Percentiles rank a stretch among this genome's conserved stretches.
Conservation (phyloP, 2,888 invertebrate species). For the Elmis aenea region DNA sequence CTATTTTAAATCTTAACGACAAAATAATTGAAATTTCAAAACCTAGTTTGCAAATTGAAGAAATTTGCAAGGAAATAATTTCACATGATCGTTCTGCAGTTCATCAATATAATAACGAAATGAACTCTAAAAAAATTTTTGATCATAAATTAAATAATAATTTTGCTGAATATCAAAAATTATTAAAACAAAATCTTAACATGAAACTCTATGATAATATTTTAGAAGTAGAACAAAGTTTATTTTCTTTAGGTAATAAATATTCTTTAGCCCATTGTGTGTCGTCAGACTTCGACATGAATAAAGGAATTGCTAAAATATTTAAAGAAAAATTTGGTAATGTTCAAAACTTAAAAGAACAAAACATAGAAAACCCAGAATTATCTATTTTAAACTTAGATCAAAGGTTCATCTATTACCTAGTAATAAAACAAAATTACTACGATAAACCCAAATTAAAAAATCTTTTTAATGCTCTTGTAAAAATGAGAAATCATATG, state of each 20-base stretch:
- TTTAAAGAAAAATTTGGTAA: no score
- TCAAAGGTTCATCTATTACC: constrained; percentile 7
- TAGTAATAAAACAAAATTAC: constrained; percentile 16
- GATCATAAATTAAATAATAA: no score
- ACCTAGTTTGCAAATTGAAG: no score
- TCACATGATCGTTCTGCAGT: no score
- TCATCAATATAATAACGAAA: no score
- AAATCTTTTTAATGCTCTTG: constrained; percentile 21
- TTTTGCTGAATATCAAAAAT: no score
- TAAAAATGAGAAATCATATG: constrained; percentile 7
- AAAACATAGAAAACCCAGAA: neutral
- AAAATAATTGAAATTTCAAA: neutral
- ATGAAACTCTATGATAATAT: no score
- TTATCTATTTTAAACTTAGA: constrained; percentile 8
- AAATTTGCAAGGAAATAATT: no score
- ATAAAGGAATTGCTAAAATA: constrained; percentile 1
- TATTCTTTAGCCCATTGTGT: constrained; percentile 4
- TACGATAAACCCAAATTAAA: constrained; percentile 24
- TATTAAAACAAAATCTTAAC: no score
- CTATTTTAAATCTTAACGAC: neutral
- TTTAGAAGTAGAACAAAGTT: no score
- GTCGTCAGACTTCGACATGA: constrained; percentile 2
- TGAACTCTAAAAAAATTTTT: no score
- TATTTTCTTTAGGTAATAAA: no score
- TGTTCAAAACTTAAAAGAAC: constrained; percentile 1